These are phyloP conservation scores for Pteruthius melanotis DNA, from an alignment of 2,113 vertebrate genomes.

Conservation along the genomic window DNA sequence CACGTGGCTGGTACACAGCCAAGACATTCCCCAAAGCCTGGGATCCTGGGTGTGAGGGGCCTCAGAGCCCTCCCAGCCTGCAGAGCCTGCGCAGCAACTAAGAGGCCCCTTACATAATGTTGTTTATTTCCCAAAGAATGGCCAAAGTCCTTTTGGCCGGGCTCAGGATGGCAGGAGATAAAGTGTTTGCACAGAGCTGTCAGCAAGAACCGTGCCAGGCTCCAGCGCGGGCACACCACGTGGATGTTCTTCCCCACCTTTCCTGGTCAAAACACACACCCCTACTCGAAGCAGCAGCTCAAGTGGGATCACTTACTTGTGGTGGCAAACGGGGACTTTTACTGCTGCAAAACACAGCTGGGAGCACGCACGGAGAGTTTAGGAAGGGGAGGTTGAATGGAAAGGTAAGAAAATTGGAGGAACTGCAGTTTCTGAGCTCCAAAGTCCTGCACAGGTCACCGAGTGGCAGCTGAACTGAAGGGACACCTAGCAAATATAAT, in stretches of 20 bases:
- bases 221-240: neutral
- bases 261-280: rapidly evolving
- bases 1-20: neutral
- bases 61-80: neutral
- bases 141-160: neutral
- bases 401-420: neutral
- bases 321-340: rapidly evolving
- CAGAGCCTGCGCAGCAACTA: neutral
- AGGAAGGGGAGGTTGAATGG: neutral
- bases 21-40: neutral
- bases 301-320: neutral
- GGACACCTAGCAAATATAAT: neutral
- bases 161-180: neutral
- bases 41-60: neutral
- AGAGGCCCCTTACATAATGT: neutral
- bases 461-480: neutral
- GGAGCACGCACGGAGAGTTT: rapidly evolving
- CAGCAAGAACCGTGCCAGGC: neutral
- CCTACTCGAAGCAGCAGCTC: neutral
- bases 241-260: neutral
- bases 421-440: neutral
- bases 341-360: neutral
- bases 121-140: neutral
- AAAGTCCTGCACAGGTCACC: neutral
- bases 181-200: neutral